Percentiles rank a stretch among this genome's conserved stretches.
These are phyloP conservation scores for Nematolebias whitei DNA, from an alignment of 2,113 vertebrate species.

Conservation along the genomic window DNA sequence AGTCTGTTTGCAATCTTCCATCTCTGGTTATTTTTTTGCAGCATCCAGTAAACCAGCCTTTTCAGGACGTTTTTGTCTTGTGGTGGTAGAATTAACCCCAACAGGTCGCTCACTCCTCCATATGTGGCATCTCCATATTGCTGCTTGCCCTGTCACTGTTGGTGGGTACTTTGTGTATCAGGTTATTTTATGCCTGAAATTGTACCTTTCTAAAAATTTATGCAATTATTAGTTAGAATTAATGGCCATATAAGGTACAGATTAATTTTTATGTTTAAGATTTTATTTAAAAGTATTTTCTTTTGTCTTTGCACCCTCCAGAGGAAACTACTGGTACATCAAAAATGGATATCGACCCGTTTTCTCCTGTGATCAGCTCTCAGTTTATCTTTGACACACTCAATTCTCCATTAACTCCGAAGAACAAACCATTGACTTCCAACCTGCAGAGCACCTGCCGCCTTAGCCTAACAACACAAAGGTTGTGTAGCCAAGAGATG, in stretches of 20 bases:
- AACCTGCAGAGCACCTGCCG: conserved; percentile 93
- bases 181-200: not conserved
- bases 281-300: conserved; percentile 4
- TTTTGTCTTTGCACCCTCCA: conserved; percentile 56
- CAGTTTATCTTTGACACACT: conserved; percentile 78
- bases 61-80: conserved; percentile 93
- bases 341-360: conserved; percentile 53
- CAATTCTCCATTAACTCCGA: conserved; percentile 80
- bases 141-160: conserved; percentile 85
- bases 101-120: conserved; percentile 85
- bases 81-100: conserved; percentile 88
- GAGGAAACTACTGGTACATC: conserved; percentile 81
- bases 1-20: conserved; percentile 4
- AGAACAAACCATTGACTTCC: conserved; percentile 84
- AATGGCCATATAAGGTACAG: too few relatives aligned
- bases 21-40: conserved; percentile 37
- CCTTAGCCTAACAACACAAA: conserved; percentile 85
- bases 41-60: conserved; percentile 72
- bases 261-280: not conserved
- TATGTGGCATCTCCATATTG: conserved; percentile 97
- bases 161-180: conserved; percentile 79
- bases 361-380: conserved; percentile 54
- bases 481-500: conserved; percentile 90
- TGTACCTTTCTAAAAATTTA: not conserved
- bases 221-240: too few relatives aligned